Evolutionary conservation across 1,140 invertebrate genomes (phyloP).

Genomic region (Heliothis virescens): DNA sequence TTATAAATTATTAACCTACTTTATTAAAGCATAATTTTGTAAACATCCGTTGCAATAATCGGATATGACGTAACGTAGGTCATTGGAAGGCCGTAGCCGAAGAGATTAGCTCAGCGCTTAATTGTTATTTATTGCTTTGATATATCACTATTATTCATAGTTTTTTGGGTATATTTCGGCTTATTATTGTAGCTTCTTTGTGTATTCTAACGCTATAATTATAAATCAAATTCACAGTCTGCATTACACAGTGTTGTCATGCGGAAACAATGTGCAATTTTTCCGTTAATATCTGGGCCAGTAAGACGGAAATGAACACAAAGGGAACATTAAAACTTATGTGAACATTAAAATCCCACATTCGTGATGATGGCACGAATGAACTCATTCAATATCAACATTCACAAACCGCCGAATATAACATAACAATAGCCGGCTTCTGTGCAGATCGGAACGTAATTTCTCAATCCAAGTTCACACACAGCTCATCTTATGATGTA

Average conservation of each 20-base stretch:
- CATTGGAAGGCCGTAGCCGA: constrained; percentile 23
- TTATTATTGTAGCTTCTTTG: too few relatives aligned
- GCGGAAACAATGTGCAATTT: not conserved
- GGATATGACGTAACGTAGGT: constrained; percentile 32
- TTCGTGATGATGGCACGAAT: not conserved
- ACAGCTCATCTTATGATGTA: constrained; percentile 37
- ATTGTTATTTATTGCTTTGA: not conserved
- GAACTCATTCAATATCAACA: constrained; percentile 17
- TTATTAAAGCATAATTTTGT: not conserved
- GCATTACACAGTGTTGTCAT: too few relatives aligned
- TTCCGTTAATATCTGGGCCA: not conserved
- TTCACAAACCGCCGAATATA: constrained; percentile 18
- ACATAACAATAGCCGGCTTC: constrained; percentile 24
- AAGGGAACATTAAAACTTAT: constrained; percentile 24
- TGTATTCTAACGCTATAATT: too few relatives aligned
- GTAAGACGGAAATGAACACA: constrained; percentile 18
- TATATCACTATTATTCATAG: too few relatives aligned
- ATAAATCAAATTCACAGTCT: too few relatives aligned
- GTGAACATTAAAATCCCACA: constrained; percentile 3
- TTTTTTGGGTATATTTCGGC: too few relatives aligned
- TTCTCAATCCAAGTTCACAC: constrained; percentile 43
- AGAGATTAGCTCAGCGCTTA: constrained; percentile 3
- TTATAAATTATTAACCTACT: not conserved
- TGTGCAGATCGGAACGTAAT: constrained; percentile 21
- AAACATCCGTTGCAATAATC: constrained; percentile 19